Conservation (phyloP, 2,888 invertebrate genomes). For the Xiphydria camelus region DNA sequence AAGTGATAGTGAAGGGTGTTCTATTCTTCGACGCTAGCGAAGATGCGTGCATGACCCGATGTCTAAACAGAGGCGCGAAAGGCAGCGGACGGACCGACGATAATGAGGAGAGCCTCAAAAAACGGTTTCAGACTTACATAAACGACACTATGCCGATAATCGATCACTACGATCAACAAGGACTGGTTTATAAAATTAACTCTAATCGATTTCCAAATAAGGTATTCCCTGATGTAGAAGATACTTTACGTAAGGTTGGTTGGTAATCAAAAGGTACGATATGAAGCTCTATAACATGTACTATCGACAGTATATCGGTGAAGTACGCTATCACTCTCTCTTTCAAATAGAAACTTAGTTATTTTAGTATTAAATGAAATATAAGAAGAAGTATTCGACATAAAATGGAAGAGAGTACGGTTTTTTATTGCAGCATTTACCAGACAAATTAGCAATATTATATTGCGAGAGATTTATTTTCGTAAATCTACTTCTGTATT, state of each 20-base stretch:
- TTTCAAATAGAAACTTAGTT: too few relatives aligned
- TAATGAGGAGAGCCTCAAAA: slow-evolving; percentile 84
- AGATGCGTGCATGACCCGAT: slow-evolving; percentile 82
- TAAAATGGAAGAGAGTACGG: too few relatives aligned
- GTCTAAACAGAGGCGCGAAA: slow-evolving; percentile 81
- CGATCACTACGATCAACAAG: slow-evolving; percentile 72
- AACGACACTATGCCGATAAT: slow-evolving; percentile 90
- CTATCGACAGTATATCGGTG: too few relatives aligned
- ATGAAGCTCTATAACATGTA: too few relatives aligned
- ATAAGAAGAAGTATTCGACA: too few relatives aligned
- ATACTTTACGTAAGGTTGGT: too few relatives aligned
- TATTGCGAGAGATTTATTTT: too few relatives aligned
- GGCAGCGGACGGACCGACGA: slow-evolving; percentile 95
- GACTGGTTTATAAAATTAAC: slow-evolving; percentile 76
- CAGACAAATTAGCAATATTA: too few relatives aligned
- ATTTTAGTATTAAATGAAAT: too few relatives aligned
- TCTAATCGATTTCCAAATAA: slow-evolving; percentile 69
- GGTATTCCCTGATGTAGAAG: slow-evolving; percentile 68
- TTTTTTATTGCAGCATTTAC: too few relatives aligned
- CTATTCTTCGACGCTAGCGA: slow-evolving; percentile 89
- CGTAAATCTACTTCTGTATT: too few relatives aligned
- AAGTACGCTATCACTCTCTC: too few relatives aligned
- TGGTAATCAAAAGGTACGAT: slow-evolving; percentile 37
- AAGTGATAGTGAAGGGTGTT: slow-evolving; percentile 83
- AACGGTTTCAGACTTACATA: slow-evolving; percentile 83